phyloP scores from a whole-genome alignment of 2,888 invertebrate species.

The Apodemia hepburni region DNA sequence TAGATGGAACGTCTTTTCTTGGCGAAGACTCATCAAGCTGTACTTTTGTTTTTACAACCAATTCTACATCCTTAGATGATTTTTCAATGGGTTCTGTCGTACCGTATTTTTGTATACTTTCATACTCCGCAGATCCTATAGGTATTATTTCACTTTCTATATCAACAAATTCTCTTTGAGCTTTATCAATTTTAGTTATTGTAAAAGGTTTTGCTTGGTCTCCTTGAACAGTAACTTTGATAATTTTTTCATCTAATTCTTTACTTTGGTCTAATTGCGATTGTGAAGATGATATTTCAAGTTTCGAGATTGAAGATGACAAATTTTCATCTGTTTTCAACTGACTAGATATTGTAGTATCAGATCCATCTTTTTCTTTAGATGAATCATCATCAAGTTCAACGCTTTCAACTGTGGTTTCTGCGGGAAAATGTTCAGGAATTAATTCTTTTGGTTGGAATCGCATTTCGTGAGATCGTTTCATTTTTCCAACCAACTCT shows the following conservation, averaged over 20 bases:
- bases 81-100: constrained; percentile 52
- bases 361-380: constrained; percentile 64
- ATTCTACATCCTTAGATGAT: constrained; percentile 26
- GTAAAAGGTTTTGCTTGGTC: constrained; percentile 61
- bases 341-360: constrained; percentile 71
- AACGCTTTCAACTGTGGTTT: constrained; percentile 61
- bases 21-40: constrained; percentile 45
- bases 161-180: constrained; percentile 69
- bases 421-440: constrained; percentile 67
- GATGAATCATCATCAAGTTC: constrained; percentile 64
- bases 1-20: constrained; percentile 17
- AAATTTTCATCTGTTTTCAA: constrained; percentile 65
- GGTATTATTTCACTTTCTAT: constrained; percentile 71
- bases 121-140: constrained; percentile 64
- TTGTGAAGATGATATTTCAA: constrained; percentile 59
- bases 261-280: constrained; percentile 51
- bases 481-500: constrained; percentile 87
- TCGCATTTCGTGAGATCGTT: constrained; percentile 94
- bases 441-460: constrained; percentile 84
- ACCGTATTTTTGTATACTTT: constrained; percentile 59
- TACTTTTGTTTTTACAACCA: constrained; percentile 43
- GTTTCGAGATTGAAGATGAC: constrained; percentile 69
- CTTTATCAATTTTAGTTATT: constrained; percentile 58
- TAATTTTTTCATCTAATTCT: constrained; percentile 47
- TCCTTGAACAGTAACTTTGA: constrained; percentile 39